Conservation (phyloP, 2,888 invertebrate species). For the Odontocerum albicorne region DNA sequence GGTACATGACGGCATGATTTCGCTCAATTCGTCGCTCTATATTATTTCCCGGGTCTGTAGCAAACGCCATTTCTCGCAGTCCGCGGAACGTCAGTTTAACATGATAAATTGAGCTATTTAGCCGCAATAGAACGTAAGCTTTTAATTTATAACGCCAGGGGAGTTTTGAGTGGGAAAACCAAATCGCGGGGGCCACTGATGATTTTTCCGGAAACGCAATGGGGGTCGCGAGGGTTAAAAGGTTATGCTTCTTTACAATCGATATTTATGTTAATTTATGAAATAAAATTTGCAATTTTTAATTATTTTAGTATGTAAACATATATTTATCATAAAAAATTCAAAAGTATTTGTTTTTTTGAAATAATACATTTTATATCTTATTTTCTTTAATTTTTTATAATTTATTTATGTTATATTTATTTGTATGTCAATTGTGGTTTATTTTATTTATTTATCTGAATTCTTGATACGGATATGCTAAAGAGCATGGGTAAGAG, state of each 20-base stretch:
- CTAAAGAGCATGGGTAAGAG: no score
- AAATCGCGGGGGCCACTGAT: constrained; percentile 1
- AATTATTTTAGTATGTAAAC: no score
- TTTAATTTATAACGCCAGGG: constrained; percentile 34
- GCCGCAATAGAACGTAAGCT: constrained; percentile 34
- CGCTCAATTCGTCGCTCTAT: constrained; percentile 22
- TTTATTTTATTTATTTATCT: no score
- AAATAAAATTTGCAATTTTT: neutral
- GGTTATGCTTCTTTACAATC: neutral
- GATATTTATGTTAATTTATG: neutral
- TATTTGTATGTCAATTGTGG: no score
- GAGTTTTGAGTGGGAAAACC: constrained; percentile 13
- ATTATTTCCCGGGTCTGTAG: constrained; percentile 7
- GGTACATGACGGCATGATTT: constrained; percentile 2
- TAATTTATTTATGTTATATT: no score
- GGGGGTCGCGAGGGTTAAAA: neutral
- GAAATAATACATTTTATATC: no score
- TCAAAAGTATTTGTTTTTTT: no score
- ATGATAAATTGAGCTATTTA: constrained; percentile 36
- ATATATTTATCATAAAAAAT: no score
- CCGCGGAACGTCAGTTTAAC: constrained; percentile 32
- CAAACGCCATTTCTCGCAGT: constrained; percentile 7
- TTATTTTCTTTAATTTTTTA: no score
- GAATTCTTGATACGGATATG: no score
- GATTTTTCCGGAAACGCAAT: constrained; percentile 8